phyloP scores from a whole-genome alignment of 2,797 vertebrate species.

The Nannoperca obscura region DNA sequence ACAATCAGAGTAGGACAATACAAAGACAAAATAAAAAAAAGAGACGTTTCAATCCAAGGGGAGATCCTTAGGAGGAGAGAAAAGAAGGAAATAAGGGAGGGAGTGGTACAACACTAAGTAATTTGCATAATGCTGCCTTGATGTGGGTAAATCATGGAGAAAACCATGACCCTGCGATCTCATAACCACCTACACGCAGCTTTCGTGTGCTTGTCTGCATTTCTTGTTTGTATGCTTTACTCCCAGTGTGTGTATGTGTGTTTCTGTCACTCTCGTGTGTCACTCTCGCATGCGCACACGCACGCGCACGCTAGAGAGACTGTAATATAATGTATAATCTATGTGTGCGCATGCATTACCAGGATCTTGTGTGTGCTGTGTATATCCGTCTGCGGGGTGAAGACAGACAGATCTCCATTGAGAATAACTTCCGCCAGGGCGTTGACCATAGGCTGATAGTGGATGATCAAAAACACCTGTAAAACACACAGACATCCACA shows the following conservation, averaged over 20 bases:
- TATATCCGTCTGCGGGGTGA: conserved; percentile 84
- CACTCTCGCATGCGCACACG: no score
- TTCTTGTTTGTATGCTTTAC: conserved; percentile 26
- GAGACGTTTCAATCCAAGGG: not conserved
- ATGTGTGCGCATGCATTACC: conserved; percentile 54
- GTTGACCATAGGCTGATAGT: conserved; percentile 95
- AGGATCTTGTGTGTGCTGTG: conserved; percentile 72
- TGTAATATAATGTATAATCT: not conserved
- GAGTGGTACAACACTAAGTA: not conserved
- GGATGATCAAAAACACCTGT: conserved; percentile 98
- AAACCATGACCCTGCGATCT: conserved; percentile 60
- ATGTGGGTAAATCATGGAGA: conserved; percentile 66
- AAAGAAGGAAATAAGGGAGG: not conserved
- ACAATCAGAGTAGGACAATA: not conserved
- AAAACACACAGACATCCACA: conserved; percentile 10
- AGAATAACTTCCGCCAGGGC: conserved; percentile 95
- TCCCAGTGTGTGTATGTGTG: not conserved
- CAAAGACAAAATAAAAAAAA: not conserved
- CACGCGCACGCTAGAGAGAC: no score
- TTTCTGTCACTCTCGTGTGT: no score
- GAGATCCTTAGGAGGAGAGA: not conserved
- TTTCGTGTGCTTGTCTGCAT: conserved; percentile 13
- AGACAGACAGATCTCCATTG: conserved; percentile 94
- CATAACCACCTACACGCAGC: conserved; percentile 54
- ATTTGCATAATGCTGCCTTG: conserved; percentile 51